Evolutionary conservation across 1,140 invertebrate genomes (phyloP), one percentile per base, ranked within the genome.

Genomic region (Rhagoletis pomonella): DNA sequence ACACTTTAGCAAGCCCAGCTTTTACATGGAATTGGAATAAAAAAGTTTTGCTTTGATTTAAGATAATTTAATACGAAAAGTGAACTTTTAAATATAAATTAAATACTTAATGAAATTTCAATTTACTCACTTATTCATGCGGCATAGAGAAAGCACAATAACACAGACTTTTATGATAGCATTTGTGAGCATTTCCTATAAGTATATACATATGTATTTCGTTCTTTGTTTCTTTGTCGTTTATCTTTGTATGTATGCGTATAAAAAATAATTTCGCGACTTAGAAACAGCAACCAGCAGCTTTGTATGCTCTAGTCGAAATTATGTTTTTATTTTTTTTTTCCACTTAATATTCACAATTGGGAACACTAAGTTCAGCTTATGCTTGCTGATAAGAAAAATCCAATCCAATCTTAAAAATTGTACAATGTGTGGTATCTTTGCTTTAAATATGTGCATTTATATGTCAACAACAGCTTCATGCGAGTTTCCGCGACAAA

Each of bases 21-120:
- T 29, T 29, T 29, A 29, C 29, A 29, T 29, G 29, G 1, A 29
- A 29, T 29, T 29, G 29, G 29, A 29, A 29, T 29, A 29, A 29
- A 29, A 29, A 29, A 29, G 29, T 29, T 29, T 59, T 1, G 12
- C 12, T 59, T 59, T 12, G 10, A 3, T 29, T 14, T n/a, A 47
- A 73, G 42, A 73, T 73, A n/a, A 44, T 73, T 73, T 73, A 73
- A 73, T 73, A 73, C 67, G 42, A 47, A 47, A 73, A 73, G 42
- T 5, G 67, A 17, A 10, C 67, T 47, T 17, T 47, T 73, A 1
- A 73, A 67, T 4, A 10, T 29, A 29, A 67, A 42, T 42, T 29
- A 67, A 67, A 73, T 44, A 12, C 42, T 4, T 73, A 39, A 67
- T 67, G 42, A 67, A 67, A 67, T 19, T 10, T 2, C 3, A 10